phyloP scores from a whole-genome alignment of 2,797 vertebrate genomes.

The Austrolebias charrua region DNA sequence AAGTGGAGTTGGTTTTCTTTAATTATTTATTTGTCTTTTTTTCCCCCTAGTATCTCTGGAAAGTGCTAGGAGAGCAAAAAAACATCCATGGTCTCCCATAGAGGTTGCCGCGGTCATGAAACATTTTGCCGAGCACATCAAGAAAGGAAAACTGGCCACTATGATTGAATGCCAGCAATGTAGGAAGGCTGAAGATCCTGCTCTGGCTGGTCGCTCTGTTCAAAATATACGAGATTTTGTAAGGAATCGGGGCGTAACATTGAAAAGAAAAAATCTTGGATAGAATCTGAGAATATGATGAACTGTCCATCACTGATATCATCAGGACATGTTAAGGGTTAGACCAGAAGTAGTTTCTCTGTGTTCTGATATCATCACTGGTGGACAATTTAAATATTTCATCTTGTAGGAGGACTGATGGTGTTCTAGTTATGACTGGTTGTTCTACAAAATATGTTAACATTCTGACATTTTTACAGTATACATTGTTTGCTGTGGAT shows the following conservation, averaged over 20 bases:
- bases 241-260: not conserved
- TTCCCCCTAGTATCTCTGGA: not conserved
- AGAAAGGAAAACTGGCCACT: slow-evolving; percentile 10
- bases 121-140: not conserved
- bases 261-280: slow-evolving; percentile 9
- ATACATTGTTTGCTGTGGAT: slow-evolving; percentile 1
- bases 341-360: not conserved
- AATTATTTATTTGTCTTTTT: not conserved
- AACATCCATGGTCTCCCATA: not conserved
- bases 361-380: no score
- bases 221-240: slow-evolving; percentile 6
- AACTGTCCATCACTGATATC: not conserved
- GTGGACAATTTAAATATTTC: not conserved
- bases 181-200: slow-evolving; percentile 5
- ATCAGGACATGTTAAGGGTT: not conserved
- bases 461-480: not conserved
- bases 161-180: slow-evolving; percentile 9
- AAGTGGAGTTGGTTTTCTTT: slow-evolving; percentile 3
- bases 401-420: not conserved
- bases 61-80: not conserved
- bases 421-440: not conserved
- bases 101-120: slow-evolving; percentile 3
- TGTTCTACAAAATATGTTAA: not conserved
- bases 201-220: slow-evolving; percentile 1
- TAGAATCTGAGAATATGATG: not conserved